Percentiles rank a stretch among this genome's conserved stretches.
phyloP scores from a whole-genome alignment of 2,113 vertebrate species.

The Odontophorus gujanensis region DNA sequence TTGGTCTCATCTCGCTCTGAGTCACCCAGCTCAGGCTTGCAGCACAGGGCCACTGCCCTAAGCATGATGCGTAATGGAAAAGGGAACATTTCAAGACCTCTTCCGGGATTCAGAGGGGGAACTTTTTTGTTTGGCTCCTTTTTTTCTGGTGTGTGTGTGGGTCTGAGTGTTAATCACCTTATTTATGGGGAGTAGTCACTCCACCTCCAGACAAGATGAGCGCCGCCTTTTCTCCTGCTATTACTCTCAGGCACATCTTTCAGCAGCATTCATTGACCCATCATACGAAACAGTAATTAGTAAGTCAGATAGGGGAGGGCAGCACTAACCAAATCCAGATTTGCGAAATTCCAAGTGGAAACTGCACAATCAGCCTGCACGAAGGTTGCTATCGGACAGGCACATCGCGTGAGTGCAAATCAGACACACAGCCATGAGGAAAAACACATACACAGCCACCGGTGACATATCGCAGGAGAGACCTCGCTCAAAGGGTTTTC shows the following conservation, averaged over 20 bases:
- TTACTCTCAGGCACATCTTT: neutral
- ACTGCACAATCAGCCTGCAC: neutral
- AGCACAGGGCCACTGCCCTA: neutral
- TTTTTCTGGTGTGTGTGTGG: neutral
- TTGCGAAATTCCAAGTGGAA: neutral
- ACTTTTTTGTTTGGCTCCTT: neutral
- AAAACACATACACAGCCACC: neutral
- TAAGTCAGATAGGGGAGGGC: neutral
- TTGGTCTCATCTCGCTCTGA: slow-evolving; percentile 46
- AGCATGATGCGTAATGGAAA: slow-evolving; percentile 34
- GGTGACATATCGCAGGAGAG: neutral
- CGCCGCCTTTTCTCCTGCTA: neutral
- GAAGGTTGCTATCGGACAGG: neutral
- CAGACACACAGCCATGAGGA: neutral
- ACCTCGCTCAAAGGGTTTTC: neutral
- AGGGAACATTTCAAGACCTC: neutral
- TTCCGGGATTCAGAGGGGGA: neutral
- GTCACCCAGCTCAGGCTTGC: slow-evolving; percentile 18
- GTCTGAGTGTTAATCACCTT: neutral
- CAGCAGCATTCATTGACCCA: neutral
- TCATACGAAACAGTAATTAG: neutral
- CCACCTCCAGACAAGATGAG: neutral
- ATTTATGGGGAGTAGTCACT: neutral
- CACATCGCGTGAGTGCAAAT: neutral
- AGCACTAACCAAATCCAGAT: neutral